A percentile compares a stretch with the other conserved stretches of the same genome.
These are phyloP conservation scores for Melanostigma gelatinosum DNA, from an alignment of 2,113 vertebrate species.

Conservation along the genomic window DNA sequence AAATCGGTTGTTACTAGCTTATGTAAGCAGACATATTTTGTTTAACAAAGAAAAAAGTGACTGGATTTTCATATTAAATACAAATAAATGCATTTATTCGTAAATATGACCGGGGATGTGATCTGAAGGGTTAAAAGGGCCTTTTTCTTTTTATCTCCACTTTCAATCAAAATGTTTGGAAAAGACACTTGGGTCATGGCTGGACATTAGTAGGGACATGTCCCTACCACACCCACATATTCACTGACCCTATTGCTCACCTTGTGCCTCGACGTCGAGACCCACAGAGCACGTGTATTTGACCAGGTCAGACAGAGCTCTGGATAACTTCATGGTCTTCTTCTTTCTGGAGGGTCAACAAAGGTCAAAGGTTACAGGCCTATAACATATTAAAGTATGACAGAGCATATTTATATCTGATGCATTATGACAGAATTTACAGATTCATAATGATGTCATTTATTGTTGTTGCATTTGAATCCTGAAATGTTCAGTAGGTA, in stretches of 20 bases:
- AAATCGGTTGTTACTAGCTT: too few relatives aligned
- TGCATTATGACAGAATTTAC: neutral
- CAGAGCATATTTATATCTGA: neutral
- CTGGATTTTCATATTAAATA: too few relatives aligned
- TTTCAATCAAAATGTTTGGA: too few relatives aligned
- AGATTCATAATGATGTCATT: neutral
- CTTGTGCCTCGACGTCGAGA: slow-evolving; percentile 90
- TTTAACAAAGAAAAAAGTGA: too few relatives aligned
- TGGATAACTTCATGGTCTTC: slow-evolving; percentile 97
- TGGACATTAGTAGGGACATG: too few relatives aligned
- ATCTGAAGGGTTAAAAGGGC: too few relatives aligned
- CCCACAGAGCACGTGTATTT: slow-evolving; percentile 97
- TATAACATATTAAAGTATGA: neutral
- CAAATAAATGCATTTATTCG: too few relatives aligned
- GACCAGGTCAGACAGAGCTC: slow-evolving; percentile 96
- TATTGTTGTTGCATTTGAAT: neutral
- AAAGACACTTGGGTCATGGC: too few relatives aligned
- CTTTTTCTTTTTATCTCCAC: too few relatives aligned
- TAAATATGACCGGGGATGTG: too few relatives aligned
- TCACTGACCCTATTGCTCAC: slow-evolving; percentile 72
- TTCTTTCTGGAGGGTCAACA: slow-evolving; percentile 83
- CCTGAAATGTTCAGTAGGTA: neutral
- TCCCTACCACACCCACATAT: too few relatives aligned
- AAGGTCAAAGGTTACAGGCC: neutral
- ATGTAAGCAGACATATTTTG: too few relatives aligned